Base-by-base conservation (phyloP, 2,113 vertebrate species). In the Rhinogobius similis region DNA sequence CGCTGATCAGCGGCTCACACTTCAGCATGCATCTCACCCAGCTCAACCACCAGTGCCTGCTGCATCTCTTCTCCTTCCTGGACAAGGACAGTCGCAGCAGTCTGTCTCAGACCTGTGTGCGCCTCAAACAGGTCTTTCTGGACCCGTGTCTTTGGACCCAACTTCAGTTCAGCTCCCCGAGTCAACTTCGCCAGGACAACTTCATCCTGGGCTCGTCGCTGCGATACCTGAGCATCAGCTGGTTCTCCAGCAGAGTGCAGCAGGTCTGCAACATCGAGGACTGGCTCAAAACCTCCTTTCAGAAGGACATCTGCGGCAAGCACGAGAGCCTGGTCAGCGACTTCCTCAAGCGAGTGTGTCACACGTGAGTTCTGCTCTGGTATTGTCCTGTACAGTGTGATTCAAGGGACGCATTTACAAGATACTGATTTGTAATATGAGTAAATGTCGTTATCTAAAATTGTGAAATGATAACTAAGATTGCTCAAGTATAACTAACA, bases 11-110 rank as follows among this genome's bases (percentile, higher is more conserved):
- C 62, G 29, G 62, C 62, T 48, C 73, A 9, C 26, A 73, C 65
- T 1, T 67, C 10, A 0, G 38, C 38, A 97, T 97, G 96, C 94
- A 93, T 38, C 89, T 98, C 61, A 94, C 90, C 4, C 91, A 95
- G 85, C 95, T 99, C 63, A 95, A 96, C 81, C 82, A 61, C 1
- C 96, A 99, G 66, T 98, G 96, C 82, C 94, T 98, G 65, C 82
- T 98, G 21, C 94, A 98, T 90, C 85, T 99, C 36, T 98, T 98
- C 79, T 97, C 96, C 59, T 98, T 96, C 85, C 87, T 99, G 91
- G 96, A 98, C 89, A 97, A 95, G 77, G 93, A 95, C 69, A 95
- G 93, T 78, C 92, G 97, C 44, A 93, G 74, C 81, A 93, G 66
- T 63, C 80, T 98, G 39, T 95, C 94, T 58, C 87, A 92, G 61